Conservation (phyloP, 2,888 invertebrate genomes). For the Syritta pipiens region DNA sequence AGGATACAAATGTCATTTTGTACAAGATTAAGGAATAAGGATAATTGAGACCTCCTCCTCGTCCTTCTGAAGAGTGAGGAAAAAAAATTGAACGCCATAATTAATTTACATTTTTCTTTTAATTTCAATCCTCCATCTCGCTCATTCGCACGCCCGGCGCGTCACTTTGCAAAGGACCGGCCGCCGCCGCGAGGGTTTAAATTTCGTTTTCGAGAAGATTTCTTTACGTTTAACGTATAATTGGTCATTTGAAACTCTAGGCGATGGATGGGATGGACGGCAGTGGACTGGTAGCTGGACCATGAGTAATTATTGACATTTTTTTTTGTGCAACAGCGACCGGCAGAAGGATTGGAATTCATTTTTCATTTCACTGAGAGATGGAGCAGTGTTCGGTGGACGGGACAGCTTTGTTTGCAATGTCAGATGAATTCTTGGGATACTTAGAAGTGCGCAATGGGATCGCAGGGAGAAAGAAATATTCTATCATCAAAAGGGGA, state of each 20-base stretch:
- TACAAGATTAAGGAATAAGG: conserved; percentile 65
- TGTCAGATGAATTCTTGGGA: conserved; percentile 5
- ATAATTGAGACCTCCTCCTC: conserved; percentile 63
- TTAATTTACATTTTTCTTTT: conserved; percentile 67
- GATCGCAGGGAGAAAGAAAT: conserved; percentile 4
- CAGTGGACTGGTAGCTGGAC: conserved; percentile 5
- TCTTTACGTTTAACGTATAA: conserved; percentile 64
- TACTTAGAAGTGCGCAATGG: neutral
- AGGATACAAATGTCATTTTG: conserved; percentile 68
- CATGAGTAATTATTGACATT: conserved; percentile 61
- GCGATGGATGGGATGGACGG: conserved; percentile 34
- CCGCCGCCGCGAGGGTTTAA: conserved; percentile 52
- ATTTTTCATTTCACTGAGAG: conserved; percentile 52
- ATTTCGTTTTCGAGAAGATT: conserved; percentile 60
- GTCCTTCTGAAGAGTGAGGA: too few relatives aligned
- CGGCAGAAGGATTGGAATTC: conserved; percentile 58
- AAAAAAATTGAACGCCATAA: conserved; percentile 53
- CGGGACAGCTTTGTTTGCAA: conserved; percentile 16
- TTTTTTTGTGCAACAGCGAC: conserved; percentile 9
- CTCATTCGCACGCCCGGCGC: conserved; percentile 20
- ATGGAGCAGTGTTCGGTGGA: neutral
- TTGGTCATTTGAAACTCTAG: conserved; percentile 68
- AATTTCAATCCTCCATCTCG: conserved; percentile 62
- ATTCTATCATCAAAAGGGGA: conserved; percentile 4
- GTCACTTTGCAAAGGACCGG: too few relatives aligned